Evolutionary conservation across 2,113 vertebrate species (phyloP), one percentile per base, ranked within the genome.

Genomic region (Brachyistius frenatus): DNA sequence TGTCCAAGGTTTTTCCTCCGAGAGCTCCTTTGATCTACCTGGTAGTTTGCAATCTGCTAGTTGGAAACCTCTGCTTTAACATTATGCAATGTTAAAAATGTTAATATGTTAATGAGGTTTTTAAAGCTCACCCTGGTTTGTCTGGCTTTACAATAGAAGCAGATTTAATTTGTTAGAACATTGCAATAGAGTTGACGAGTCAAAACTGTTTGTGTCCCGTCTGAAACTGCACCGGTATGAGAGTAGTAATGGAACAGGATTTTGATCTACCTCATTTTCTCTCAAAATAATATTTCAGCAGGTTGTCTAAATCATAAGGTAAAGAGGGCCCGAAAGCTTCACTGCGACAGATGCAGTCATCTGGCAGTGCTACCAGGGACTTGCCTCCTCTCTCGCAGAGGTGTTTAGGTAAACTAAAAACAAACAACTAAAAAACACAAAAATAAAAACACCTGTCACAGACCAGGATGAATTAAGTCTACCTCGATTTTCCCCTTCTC

Each of bases 381-480:
- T 75, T 3, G 11, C 76, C 77, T 65, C 37, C 53, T 79, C 55
- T 39, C 49, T 58, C 65, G 56, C 74, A 83, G 73, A 75, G 10
- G 56, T 33, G 71, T 88, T 85, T 86, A 82, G 74, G 83, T 80
- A 84, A 66, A 88, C 72, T 61, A 62, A 47, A 74, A 63, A 82
- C 5, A 57, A 66, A 62, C n/a, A 77, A 66, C n/a, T 2, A 15
- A 71, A 52, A 71, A 66, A 73, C 11, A 66, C 64, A 81, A 71
- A 81, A 64, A 78, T 64, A 70, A 71, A 90, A 81, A 82, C 73
- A 89, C 89, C 87, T 92, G 88, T 89, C 83, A 88, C 32, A 66
- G 36, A 44, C 44, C 5, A 74, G 70, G 71, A 90, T 78, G 56
- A 88, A 88, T 88, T 49, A 77, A 84, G 73, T 85, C 70, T 84